Base-by-base conservation (phyloP, 2,888 invertebrate genomes). In the Zonitis immaculata region DNA sequence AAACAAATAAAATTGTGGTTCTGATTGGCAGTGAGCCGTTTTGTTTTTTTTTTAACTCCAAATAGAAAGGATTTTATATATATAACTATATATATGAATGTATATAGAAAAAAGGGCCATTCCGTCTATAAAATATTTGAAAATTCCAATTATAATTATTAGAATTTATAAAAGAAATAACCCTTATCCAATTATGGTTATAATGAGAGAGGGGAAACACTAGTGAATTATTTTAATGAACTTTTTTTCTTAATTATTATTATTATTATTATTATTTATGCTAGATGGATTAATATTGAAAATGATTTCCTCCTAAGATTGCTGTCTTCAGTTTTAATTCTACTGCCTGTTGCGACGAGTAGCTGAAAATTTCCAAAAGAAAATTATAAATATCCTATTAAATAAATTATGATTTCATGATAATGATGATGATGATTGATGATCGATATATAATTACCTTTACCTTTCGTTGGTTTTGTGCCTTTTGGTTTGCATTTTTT, bases 401-500 rank as follows among this genome's bases (percentile, higher is more conserved):
- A n/a, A n/a, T n/a, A n/a, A n/a, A n/a, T n/a, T n/a, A n/a, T n/a
- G n/a, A n/a, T n/a, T 32, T 14, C 0, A 32, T 32, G 14, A 11
- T 12, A 30, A 30, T 30, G 14, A 32, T 32, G 44, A 44, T n/a
- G n/a, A n/a, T n/a, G 42, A 47, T 44, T 25, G 42, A 54, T 49
- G 44, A 44, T 57, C 52, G 57, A 49, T 53, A 47, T 61, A 56
- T 63, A 67, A n/a, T 70, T 71, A 66, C 71, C 70, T 73, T 76
- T 84, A 84, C 74, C 82, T 83, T 80, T 85, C 80, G 77, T 81
- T 73, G 72, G 81, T 74, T 79, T 85, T 80, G 70, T 79, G 74
- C 78, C 79, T 79, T 82, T 84, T 73, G 84, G 85, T 80, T 91
- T 92, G 82, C 93, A 93, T 74, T 89, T 91, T 79, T 90, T 91